These are phyloP conservation scores for Chromis chromis DNA, from an alignment of 2,797 vertebrate genomes.

Conservation along the genomic window DNA sequence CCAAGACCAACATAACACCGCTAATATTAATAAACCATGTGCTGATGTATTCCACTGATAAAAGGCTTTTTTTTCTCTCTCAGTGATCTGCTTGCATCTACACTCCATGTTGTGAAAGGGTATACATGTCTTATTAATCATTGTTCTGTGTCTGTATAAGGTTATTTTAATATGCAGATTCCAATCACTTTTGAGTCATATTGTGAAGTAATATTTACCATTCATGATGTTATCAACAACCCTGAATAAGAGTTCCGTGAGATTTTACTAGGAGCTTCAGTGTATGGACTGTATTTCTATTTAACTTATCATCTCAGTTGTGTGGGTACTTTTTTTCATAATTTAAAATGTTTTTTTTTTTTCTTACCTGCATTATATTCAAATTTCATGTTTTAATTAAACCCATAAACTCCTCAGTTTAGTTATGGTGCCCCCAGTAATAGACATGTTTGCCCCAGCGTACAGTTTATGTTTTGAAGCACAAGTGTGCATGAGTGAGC, in stretches of 20 bases:
- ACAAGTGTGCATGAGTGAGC: constrained; percentile 42
- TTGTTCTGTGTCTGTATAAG: neutral
- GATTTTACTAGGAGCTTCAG: neutral
- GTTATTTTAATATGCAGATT: constrained; percentile 14
- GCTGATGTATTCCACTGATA: constrained; percentile 12
- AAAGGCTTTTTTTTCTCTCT: constrained; percentile 11
- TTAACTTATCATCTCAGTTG: constrained; percentile 6
- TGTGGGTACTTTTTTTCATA: neutral
- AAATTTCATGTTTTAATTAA: constrained; percentile 40
- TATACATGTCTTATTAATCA: neutral
- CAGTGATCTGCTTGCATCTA: neutral
- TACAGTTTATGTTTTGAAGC: constrained; percentile 35
- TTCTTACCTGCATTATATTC: constrained; percentile 14
- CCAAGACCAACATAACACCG: constrained; percentile 10
- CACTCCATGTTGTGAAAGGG: constrained; percentile 20
- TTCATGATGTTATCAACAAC: constrained; percentile 29
- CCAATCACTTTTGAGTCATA: constrained; percentile 7
- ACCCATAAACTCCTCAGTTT: constrained; percentile 1
- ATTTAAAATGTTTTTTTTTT: neutral
- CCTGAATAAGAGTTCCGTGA: constrained; percentile 5
- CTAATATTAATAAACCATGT: neutral
- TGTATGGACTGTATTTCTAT: neutral
- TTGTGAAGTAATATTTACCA: constrained; percentile 11
- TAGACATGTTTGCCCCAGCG: constrained; percentile 10
- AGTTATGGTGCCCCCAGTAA: constrained; percentile 15